Percentiles rank a stretch among this genome's conserved stretches.
These are phyloP conservation scores for Rhodinocichla rosea DNA, from an alignment of 2,113 vertebrate species.

Conservation along the genomic window DNA sequence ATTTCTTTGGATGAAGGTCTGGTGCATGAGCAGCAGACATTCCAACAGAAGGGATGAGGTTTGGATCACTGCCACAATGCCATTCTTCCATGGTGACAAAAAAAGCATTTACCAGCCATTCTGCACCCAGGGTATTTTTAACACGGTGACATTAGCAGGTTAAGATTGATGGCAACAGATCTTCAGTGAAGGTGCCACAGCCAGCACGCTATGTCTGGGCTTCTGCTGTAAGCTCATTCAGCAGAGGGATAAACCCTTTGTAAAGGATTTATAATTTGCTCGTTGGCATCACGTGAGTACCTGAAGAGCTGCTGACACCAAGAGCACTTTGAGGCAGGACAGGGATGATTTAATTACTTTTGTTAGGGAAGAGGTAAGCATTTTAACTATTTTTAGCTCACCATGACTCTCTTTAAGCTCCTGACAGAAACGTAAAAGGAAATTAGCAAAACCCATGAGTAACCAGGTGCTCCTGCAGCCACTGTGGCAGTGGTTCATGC, in stretches of 20 bases:
- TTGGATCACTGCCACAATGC: neutral
- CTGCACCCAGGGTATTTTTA: constrained; percentile 28
- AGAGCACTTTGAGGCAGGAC: neutral
- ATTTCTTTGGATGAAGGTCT: neutral
- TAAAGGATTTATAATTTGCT: neutral
- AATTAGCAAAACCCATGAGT: neutral
- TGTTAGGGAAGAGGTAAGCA: neutral
- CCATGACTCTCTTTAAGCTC: neutral
- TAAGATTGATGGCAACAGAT: constrained; percentile 35
- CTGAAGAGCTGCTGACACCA: neutral
- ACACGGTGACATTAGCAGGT: constrained; percentile 7
- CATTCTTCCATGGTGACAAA: neutral
- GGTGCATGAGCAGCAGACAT: neutral
- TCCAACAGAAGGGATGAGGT: neutral
- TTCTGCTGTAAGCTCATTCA: neutral
- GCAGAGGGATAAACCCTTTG: neutral
- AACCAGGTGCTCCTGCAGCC: neutral
- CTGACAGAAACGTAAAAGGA: neutral
- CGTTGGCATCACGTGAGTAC: rapidly evolving
- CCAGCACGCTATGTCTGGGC: neutral
- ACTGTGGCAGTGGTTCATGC: rapidly evolving
- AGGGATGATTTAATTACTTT: neutral
- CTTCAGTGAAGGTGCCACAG: neutral
- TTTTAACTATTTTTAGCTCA: neutral
- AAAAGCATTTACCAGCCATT: neutral